Evolutionary conservation across 2,113 vertebrate genomes (phyloP).

Genomic region (Oreotrochilus melanogaster): DNA sequence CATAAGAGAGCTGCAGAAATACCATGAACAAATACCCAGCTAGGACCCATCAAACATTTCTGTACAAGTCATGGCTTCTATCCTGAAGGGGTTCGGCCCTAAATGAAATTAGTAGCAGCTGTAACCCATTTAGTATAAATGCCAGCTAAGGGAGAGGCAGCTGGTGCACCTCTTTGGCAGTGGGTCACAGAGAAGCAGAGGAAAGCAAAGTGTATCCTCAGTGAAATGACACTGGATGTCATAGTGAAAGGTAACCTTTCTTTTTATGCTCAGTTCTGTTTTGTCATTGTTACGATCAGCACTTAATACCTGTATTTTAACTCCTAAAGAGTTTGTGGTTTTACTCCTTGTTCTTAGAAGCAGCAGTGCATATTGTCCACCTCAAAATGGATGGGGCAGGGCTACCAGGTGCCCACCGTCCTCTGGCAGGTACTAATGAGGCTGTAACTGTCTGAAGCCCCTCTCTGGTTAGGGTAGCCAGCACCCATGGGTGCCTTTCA

Average conservation of each 20-base stretch:
- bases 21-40: neutral
- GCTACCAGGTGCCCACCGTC: neutral
- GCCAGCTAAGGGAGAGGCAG: neutral
- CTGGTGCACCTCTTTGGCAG: neutral
- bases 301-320: neutral
- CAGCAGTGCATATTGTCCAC: neutral
- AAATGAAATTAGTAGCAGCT: constrained; percentile 31
- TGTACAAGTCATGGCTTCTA: neutral
- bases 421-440: neutral
- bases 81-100: neutral
- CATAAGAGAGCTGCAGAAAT: neutral
- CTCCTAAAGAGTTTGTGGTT: neutral
- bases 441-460: neutral
- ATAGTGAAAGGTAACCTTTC: neutral
- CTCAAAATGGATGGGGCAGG: neutral
- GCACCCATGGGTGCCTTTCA: neutral
- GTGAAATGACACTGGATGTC: neutral
- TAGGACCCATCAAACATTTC: neutral
- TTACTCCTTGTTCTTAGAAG: neutral
- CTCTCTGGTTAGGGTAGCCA: no score
- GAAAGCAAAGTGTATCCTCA: neutral
- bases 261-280: neutral
- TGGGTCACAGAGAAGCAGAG: neutral
- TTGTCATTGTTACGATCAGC: neutral
- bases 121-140: neutral